phyloP scores from a whole-genome alignment of 1,140 invertebrate species.

The Aricia agestis region DNA sequence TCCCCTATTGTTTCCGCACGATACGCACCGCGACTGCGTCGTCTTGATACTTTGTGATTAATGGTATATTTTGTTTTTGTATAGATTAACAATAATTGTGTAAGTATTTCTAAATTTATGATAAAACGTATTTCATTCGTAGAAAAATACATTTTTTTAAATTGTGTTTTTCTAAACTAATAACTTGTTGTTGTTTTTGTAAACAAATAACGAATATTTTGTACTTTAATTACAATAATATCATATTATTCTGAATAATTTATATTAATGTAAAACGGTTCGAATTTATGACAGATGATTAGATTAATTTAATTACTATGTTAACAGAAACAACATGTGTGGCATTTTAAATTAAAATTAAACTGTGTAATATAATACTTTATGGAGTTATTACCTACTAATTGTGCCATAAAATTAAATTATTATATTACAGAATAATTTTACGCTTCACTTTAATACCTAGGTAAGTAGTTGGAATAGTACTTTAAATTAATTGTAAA shows the following conservation, averaged over 20 bases:
- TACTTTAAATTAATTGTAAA: too few relatives aligned
- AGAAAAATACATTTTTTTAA: too few relatives aligned
- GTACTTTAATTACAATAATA: slow-evolving; percentile 1
- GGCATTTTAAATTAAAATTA: background rate
- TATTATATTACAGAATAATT: background rate
- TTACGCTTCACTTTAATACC: background rate
- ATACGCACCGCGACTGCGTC: slow-evolving; percentile 27
- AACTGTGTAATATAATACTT: background rate
- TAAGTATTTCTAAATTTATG: too few relatives aligned
- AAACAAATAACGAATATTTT: background rate
- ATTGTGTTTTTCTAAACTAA: too few relatives aligned
- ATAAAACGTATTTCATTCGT: too few relatives aligned
- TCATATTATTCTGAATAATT: background rate
- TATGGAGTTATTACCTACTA: background rate
- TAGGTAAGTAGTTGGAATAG: background rate
- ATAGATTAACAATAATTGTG: background rate
- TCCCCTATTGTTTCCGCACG: slow-evolving; percentile 69
- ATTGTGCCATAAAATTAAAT: background rate
- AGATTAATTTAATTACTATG: slow-evolving; percentile 2
- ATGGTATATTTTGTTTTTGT: background rate
- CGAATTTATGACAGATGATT: background rate
- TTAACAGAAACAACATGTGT: background rate
- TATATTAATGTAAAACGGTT: background rate
- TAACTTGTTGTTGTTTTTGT: too few relatives aligned
- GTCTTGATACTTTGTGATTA: slow-evolving; percentile 46